Base-by-base conservation (phyloP, 2,888 invertebrate genomes). In the Sisyra nigra region DNA sequence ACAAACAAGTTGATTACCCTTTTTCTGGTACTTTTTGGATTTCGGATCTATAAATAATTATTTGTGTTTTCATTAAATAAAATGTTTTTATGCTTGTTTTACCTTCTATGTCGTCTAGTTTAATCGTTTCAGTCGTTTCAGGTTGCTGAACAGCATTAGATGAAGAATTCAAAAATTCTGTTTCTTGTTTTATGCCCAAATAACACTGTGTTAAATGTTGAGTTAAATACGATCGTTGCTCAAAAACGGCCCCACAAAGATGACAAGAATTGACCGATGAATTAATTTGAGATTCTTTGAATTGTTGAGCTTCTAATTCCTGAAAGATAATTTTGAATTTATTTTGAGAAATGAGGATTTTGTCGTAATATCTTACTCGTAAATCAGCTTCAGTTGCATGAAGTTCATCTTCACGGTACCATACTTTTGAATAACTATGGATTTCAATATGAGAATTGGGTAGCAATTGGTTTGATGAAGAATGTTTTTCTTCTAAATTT, bases 1-100 rank as follows among this genome's bases (percentile, higher is more conserved):
- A 53, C 85, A 85, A 3, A 63, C 60, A 45, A 72, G 54, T 15
- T 33, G 41, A 3, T n/a, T 19, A 2, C 17, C 9, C 18, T 19
- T 15, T 32, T 41, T 33, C 10, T 36, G 30, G 35, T 40, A 24
- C 37, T 45, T 31, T 40, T 39, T 15, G 10, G 11, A 39, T 15
- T n/a, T 31, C 11, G 14, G 14, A 31, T 36, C 34, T 43, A n/a
- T 13, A 11, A 48, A n/a, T n/a, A n/a, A n/a, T n/a, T n/a, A n/a
- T n/a, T n/a, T n/a, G n/a, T n/a, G n/a, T n/a, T n/a, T n/a, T n/a
- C n/a, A n/a, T n/a, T n/a, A n/a, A n/a, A n/a, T n/a, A n/a, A n/a
- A n/a, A n/a, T n/a, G n/a, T n/a, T 48, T 48, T 32, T 13, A 44
- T 17, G 32, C 29, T 42, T 30, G 55, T 55, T 0, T 53, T 48